Evolutionary conservation across 2,888 invertebrate genomes (phyloP).

Genomic region (Rhabditoides inermis): DNA sequence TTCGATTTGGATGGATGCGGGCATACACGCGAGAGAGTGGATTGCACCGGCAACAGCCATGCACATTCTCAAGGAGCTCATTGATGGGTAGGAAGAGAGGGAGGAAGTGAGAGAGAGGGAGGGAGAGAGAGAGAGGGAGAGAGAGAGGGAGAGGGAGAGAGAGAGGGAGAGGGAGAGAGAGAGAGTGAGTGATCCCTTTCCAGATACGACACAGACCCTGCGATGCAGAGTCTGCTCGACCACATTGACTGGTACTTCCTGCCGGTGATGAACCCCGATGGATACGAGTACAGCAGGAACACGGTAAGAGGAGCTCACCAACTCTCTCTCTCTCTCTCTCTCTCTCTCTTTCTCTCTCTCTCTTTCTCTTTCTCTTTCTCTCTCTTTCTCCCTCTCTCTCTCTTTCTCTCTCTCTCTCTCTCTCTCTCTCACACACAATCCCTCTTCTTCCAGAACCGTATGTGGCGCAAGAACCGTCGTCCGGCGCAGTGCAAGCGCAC

Average conservation of each 20-base stretch:
- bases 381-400: not conserved
- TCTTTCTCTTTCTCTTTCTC: not conserved
- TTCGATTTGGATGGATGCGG: slow-evolving; percentile 47
- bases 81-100: slow-evolving; percentile 1
- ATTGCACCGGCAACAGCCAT: slow-evolving; percentile 41
- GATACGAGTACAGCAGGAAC: slow-evolving; percentile 43
- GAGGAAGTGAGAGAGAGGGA: no score
- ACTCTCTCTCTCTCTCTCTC: not conserved
- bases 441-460: slow-evolving; percentile 45
- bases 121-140: no score
- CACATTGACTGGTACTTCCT: slow-evolving; percentile 49
- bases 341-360: not conserved
- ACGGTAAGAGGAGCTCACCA: slow-evolving; percentile 14
- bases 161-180: no score
- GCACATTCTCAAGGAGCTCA: slow-evolving; percentile 18
- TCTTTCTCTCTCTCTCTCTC: not conserved
- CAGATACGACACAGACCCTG: no score
- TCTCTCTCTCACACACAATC: no score
- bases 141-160: no score
- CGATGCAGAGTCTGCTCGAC: slow-evolving; percentile 36
- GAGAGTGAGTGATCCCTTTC: no score
- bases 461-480: slow-evolving; percentile 52
- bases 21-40: slow-evolving; percentile 26
- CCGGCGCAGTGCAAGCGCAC: slow-evolving; percentile 42
- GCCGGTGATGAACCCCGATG: slow-evolving; percentile 50